phyloP scores from a whole-genome alignment of 2,797 vertebrate species.

The Pseudomugil tenellus region DNA sequence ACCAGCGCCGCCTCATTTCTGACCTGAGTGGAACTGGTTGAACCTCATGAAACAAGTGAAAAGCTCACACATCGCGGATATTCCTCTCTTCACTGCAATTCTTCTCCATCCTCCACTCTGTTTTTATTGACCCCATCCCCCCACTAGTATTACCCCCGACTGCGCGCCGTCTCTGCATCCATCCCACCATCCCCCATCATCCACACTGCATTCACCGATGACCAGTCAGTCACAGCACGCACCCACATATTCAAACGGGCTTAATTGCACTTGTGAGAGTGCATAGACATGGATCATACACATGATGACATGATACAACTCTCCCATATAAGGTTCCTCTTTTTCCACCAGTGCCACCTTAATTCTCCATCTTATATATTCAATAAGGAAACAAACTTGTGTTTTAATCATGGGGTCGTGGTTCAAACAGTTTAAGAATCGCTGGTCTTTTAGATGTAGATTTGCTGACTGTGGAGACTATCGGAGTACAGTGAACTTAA shows the following conservation, averaged over 20 bases:
- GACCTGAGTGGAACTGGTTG: conserved; percentile 21
- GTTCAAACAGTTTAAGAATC: too few species aligned
- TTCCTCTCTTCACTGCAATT: conserved; percentile 18
- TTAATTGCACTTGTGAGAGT: conserved; percentile 44
- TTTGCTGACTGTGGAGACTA: too few species aligned
- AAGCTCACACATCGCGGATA: conserved; percentile 14
- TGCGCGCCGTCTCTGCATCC: conserved; percentile 37
- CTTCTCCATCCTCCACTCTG: conserved; percentile 38
- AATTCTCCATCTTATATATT: too few species aligned
- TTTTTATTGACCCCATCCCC: conserved; percentile 48
- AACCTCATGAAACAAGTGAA: conserved; percentile 18
- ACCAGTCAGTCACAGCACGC: conserved; percentile 39
- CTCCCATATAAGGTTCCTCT: neutral
- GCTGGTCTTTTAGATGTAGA: too few species aligned
- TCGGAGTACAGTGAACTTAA: too few species aligned
- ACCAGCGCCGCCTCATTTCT: conserved; percentile 37
- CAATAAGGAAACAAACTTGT: too few species aligned
- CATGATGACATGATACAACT: conserved; percentile 13
- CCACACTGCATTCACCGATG: conserved; percentile 57
- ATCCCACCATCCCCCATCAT: conserved; percentile 63
- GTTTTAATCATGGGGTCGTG: too few species aligned
- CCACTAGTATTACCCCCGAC: conserved; percentile 49
- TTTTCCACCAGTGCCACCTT: too few species aligned
- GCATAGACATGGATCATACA: conserved; percentile 6
- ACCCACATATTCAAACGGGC: conserved; percentile 49